Evolutionary conservation across 2,888 invertebrate genomes (phyloP).

Genomic region (Apamea sordens): DNA sequence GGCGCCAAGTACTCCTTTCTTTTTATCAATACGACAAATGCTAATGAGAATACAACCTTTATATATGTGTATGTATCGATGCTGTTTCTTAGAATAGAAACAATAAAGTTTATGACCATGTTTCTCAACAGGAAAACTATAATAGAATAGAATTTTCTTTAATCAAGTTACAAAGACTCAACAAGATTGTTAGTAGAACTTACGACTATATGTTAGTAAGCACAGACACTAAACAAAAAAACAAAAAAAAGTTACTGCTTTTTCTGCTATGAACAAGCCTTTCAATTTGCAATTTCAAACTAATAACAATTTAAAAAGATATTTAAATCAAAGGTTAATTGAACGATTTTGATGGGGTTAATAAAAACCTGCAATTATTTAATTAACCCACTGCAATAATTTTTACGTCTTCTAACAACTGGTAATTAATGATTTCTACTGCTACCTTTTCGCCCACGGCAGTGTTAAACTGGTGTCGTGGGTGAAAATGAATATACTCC

Average conservation of each 20-base stretch:
- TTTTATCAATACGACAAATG: slow-evolving; percentile 52
- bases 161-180: too few species aligned
- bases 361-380: slow-evolving; percentile 42
- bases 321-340: not conserved
- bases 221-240: too few species aligned
- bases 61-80: slow-evolving; percentile 26
- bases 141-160: too few species aligned
- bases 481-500: slow-evolving; percentile 51
- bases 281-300: not conserved
- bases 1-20: slow-evolving; percentile 69
- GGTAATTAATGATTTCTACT: slow-evolving; percentile 29
- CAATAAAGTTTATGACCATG: slow-evolving; percentile 5
- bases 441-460: slow-evolving; percentile 54
- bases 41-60: slow-evolving; percentile 39
- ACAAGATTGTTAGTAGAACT: too few species aligned
- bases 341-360: slow-evolving; percentile 18
- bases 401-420: slow-evolving; percentile 37
- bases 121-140: not conserved
- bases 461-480: slow-evolving; percentile 33
- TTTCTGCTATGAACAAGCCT: not conserved
- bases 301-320: too few species aligned
- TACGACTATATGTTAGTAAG: too few species aligned
- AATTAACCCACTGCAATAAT: slow-evolving; percentile 23
- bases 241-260: not conserved
- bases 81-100: slow-evolving; percentile 20